Base-by-base conservation (phyloP, 2,888 invertebrate species). In the Prostheceraeus crozeri region DNA sequence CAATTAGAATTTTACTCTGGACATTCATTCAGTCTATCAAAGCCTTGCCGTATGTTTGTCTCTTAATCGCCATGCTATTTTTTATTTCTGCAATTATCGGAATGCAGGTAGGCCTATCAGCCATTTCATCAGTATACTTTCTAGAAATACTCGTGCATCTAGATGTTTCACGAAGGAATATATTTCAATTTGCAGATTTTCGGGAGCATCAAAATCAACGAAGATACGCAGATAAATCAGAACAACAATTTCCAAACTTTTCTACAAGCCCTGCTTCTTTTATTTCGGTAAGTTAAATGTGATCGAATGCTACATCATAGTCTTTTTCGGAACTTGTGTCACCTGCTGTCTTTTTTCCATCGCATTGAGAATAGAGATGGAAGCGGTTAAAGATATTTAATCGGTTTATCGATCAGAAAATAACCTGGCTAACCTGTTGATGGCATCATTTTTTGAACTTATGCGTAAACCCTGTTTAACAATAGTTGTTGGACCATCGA, bases 81-180 rank as follows among this genome's bases (percentile, higher is more conserved):
- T 99, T 99, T 84, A 99, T 99, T 81, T 99, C 94, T 79, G 98
- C 98, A 77, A 98, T 99, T 78, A 96, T 99, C 74, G 98, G 98
- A 76, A 99, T 99, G 98, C 81, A 81, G 75, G 80, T 79, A 67
- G 64, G 67, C 16, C 3, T 54, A 1, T n/a, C 8, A 48, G 25
- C 35, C 35, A 10, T 14, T 8, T 65, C 14, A 11, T 10, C 8
- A 10, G 8, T 10, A 14, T 11, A n/a, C 10, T n/a, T 16, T 11
- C 8, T 11, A 33, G n/a, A 11, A n/a, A 11, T n/a, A 33, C n/a
- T n/a, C 33, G 33, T 10, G n/a, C n/a, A n/a, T n/a, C n/a, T n/a
- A n/a, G n/a, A n/a, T n/a, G n/a, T n/a, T n/a, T n/a, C n/a, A n/a
- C n/a, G n/a, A n/a, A n/a, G n/a, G n/a, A n/a, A n/a, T n/a, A n/a